Base-by-base conservation (phyloP, 2,888 invertebrate species). In the Ormia ochracea region DNA sequence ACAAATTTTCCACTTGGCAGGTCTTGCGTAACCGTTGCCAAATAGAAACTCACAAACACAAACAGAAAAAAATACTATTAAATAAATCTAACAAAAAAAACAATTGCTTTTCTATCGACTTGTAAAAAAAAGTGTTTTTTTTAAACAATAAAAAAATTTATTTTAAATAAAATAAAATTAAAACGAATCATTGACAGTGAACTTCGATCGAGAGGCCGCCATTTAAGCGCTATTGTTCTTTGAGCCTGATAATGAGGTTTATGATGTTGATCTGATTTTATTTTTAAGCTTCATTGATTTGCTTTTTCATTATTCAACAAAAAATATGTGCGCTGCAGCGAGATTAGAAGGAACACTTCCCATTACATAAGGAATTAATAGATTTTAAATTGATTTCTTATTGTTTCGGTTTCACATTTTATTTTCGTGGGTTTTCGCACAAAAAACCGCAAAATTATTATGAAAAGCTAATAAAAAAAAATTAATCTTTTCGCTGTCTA, bases 1-100 rank as follows among this genome's bases (percentile, higher is more conserved):
- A 76, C 72, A 76, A 72, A 80, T 80, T 80, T 80, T 80, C 80
- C 80, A 80, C 80, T 72, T 80, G 80, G 76, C 76, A 80, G 48
- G 61, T 80, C 80, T 80, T 80, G 80, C 80, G 76, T 80, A 80
- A 80, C 80, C 76, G 54, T 63, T 66, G 45, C 19, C 79, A 45
- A 80, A 75, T 75, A 43, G 48, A 75, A 75, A 75, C 65, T 72
- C 21, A 58, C 61, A 54, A 50, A 65, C 36, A 48, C n/a, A 45
- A 66, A 33, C 19, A 41, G 12, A 41, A 61, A 58, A 50, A 33
- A 65, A 41, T 4, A 41, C n/a, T n/a, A n/a, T n/a, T n/a, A n/a
- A n/a, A n/a, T 19, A 43, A 33, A 69, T 38, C 43, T 59, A 75
- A 41, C 21, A 41, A 58, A 50, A 28, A 63, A 70, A 59, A 70